Evolutionary conservation across 1,140 invertebrate genomes (phyloP).

Genomic region (Bacillus rossius): DNA sequence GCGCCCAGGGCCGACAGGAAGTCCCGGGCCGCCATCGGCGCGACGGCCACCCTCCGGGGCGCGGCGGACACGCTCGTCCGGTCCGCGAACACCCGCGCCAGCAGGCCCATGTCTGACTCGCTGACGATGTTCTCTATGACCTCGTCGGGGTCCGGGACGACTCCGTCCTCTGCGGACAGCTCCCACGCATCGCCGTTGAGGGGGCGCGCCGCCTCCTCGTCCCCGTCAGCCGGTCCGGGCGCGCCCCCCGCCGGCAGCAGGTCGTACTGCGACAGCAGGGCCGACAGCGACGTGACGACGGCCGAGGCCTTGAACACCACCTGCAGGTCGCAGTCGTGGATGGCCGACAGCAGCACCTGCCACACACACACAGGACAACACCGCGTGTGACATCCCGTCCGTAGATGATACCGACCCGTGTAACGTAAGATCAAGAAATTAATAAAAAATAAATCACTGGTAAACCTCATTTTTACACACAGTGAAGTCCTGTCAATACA

Average conservation of each 20-base stretch:
- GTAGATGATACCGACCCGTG: no score
- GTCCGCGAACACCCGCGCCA: constrained; percentile 49
- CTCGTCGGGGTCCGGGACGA: constrained; percentile 20
- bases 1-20: constrained; percentile 49
- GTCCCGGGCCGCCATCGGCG: constrained; percentile 44
- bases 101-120: constrained; percentile 50
- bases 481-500: no score
- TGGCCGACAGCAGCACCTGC: constrained; percentile 50
- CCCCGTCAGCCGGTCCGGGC: no score
- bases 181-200: no score
- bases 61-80: constrained; percentile 8
- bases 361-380: no score
- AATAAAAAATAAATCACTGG: no score
- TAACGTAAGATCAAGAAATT: no score
- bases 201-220: no score
- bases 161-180: no score
- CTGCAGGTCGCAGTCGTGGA: constrained; percentile 66
- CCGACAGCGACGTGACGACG: constrained; percentile 50
- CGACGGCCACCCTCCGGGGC: no score
- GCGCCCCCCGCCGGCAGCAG: constrained; percentile 27
- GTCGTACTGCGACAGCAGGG: constrained; percentile 46
- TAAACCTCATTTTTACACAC: no score
- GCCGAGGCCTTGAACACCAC: constrained; percentile 54
- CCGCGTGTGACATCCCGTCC: no score
- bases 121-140: constrained; percentile 50